Evolutionary conservation across 1,140 invertebrate genomes (phyloP).

Genomic region (Geopemphigus sp.): DNA sequence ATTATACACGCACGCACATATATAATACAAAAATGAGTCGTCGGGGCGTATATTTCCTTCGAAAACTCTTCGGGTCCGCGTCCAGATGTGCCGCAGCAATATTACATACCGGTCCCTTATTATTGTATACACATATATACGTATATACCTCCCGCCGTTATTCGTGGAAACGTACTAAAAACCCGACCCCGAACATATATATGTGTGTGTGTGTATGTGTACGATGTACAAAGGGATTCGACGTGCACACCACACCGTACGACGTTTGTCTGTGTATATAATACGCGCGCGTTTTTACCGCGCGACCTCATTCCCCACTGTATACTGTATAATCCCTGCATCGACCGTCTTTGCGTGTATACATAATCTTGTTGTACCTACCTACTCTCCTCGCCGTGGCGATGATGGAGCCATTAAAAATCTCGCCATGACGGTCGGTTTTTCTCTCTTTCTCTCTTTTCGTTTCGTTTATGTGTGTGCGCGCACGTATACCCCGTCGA

Average conservation of each 20-base stretch:
- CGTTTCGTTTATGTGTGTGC: too few species aligned
- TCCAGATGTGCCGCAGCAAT: constrained; percentile 29
- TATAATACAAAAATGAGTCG: too few species aligned
- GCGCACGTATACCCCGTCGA: background rate
- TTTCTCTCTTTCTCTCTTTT: background rate
- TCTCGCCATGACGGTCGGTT: constrained; percentile 30
- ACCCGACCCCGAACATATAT: background rate
- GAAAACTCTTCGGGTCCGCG: constrained; percentile 3
- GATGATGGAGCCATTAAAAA: constrained; percentile 23
- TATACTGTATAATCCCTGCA: background rate
- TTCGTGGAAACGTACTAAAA: constrained; percentile 41
- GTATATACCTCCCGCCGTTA: constrained; percentile 40
- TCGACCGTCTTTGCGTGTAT: background rate
- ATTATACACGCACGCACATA: too few species aligned
- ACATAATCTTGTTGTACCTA: background rate
- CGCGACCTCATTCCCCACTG: background rate
- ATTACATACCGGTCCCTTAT: constrained; percentile 4
- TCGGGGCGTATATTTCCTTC: background rate
- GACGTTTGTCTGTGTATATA: background rate
- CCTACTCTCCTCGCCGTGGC: background rate
- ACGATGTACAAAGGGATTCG: constrained; percentile 29
- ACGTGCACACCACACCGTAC: constrained; percentile 21
- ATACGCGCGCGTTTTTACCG: too few species aligned
- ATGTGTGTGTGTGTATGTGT: too few species aligned
- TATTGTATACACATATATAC: background rate